Conservation (phyloP, 1,140 invertebrate species). For the Euura saliciscinereae region DNA sequence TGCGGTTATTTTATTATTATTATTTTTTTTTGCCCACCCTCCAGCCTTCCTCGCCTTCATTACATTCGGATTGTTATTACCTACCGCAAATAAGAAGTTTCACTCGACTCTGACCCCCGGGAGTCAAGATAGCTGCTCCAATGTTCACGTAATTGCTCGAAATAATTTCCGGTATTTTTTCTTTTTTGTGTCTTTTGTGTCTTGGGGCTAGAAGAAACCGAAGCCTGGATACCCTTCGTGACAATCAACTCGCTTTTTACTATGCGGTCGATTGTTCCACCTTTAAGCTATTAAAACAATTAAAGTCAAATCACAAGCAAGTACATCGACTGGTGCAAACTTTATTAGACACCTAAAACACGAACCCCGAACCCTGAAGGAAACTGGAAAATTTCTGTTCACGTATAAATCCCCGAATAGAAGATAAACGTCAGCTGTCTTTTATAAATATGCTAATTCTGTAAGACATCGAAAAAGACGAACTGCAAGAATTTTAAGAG, state of each 20-base stretch:
- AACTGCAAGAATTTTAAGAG: too few relatives aligned
- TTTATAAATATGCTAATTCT: neutral
- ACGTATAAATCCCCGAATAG: too few relatives aligned
- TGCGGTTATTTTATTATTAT: neutral
- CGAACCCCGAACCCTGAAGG: neutral
- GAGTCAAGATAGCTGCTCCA: neutral
- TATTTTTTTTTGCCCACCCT: neutral
- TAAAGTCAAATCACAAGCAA: too few relatives aligned
- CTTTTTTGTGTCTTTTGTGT: too few relatives aligned
- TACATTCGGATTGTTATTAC: neutral
- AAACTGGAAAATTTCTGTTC: neutral
- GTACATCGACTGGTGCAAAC: too few relatives aligned
- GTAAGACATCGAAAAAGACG: neutral
- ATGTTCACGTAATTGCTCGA: neutral
- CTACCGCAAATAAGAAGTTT: neutral
- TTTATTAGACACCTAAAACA: too few relatives aligned
- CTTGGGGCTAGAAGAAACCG: neutral
- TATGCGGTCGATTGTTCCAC: too few relatives aligned
- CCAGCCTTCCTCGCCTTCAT: neutral
- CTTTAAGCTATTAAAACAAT: too few relatives aligned
- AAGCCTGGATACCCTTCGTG: neutral
- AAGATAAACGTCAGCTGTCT: neutral
- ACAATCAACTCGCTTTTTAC: neutral
- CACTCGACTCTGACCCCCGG: neutral
- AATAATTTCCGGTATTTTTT: constrained; percentile 7